A percentile compares a stretch with the other conserved stretches of the same genome.
These are phyloP conservation scores for Crax fasciolata DNA, from an alignment of 2,797 vertebrate species.

Conservation along the genomic window DNA sequence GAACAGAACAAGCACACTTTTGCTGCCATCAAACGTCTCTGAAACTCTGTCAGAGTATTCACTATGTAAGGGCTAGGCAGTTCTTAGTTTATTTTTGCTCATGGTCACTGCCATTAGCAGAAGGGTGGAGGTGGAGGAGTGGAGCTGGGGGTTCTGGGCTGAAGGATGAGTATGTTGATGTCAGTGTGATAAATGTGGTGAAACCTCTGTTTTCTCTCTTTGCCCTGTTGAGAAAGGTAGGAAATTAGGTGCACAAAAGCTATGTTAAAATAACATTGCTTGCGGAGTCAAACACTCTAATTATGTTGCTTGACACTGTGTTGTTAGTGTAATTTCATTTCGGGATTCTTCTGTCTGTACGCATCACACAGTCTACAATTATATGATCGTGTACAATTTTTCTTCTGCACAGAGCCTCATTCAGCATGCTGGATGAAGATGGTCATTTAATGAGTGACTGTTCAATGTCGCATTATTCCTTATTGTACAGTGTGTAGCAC, in stretches of 20 bases:
- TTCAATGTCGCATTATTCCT: background rate
- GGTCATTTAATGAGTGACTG: background rate
- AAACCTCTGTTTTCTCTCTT: background rate
- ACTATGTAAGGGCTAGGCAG: background rate
- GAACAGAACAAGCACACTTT: background rate
- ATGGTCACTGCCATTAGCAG: background rate
- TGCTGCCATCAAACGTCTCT: background rate
- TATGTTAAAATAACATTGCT: background rate
- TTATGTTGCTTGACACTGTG: background rate
- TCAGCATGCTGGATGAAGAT: background rate
- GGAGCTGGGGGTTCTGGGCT: background rate
- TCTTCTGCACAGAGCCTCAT: background rate
- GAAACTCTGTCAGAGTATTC: background rate
- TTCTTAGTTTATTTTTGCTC: background rate
- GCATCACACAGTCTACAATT: background rate
- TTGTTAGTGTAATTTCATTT: slow-evolving; percentile 2
- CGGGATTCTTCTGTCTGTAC: background rate
- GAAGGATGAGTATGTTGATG: background rate
- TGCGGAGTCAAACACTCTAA: background rate
- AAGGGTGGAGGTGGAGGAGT: background rate
- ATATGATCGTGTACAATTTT: background rate
- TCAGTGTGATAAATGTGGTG: background rate
- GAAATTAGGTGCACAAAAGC: background rate
- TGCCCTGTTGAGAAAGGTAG: background rate
- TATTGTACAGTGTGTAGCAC: background rate